Conservation (phyloP, 2,113 vertebrate genomes). For the Alouatta palliata region DNA sequence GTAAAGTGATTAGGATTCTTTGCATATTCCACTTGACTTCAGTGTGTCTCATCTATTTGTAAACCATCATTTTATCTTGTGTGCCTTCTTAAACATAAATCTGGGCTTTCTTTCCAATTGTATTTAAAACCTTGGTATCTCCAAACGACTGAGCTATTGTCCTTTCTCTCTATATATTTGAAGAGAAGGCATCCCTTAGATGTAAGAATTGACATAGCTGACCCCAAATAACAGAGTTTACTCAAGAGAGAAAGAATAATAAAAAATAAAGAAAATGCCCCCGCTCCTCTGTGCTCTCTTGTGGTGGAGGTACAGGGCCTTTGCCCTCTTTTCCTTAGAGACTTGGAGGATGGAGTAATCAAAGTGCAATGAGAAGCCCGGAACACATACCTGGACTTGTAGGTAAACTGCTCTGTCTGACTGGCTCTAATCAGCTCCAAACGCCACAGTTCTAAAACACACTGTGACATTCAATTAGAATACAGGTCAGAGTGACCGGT, state of each 20-base stretch:
- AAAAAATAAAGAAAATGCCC: background rate
- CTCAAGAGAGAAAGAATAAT: background rate
- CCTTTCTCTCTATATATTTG: background rate
- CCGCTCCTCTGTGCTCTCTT: background rate
- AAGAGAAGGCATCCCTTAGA: background rate
- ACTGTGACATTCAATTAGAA: background rate
- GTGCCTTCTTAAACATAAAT: background rate
- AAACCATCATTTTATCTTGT: background rate
- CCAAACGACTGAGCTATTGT: background rate
- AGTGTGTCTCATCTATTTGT: background rate
- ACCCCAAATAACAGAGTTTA: constrained; percentile 36
- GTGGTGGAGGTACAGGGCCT: background rate
- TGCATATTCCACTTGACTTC: background rate
- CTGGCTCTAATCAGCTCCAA: background rate
- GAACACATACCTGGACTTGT: accelerated
- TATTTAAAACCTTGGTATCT: background rate
- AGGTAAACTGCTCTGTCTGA: background rate
- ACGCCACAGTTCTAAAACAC: background rate
- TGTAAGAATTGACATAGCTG: constrained; percentile 12
- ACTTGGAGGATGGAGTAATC: background rate
- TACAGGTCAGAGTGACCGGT: background rate
- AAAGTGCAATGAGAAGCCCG: background rate
- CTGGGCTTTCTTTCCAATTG: background rate
- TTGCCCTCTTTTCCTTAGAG: background rate
- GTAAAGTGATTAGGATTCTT: background rate